Evolutionary conservation across 1,140 invertebrate species (phyloP), one percentile per base, ranked within the genome.

Genomic region (Papilio polytes): DNA sequence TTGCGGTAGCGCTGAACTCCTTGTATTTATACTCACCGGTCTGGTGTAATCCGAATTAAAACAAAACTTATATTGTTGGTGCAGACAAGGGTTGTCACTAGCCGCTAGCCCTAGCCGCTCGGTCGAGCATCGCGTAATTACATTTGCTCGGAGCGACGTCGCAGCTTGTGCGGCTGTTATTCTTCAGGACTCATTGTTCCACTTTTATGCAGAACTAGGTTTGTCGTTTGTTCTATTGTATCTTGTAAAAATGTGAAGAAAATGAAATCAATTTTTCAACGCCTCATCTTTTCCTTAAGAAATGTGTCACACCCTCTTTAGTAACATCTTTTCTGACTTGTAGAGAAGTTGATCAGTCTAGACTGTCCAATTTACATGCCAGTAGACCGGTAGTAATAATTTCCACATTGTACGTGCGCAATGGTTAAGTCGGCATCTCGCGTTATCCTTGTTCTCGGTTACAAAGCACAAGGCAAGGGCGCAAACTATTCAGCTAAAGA

Each of bases 1-100:
- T 78, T 81, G 83, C 85, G 86, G 85, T 85, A 85, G 87, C 89
- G 86, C 90, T 90, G 87, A 86, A 89, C 86, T 89, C 89, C 90
- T 91, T 91, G 88, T 89, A 91, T 91, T 92, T 92, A 92, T 83
- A 84, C 86, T 84, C 84, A 83, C 84, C 73, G 81, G 83, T 86
- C 84, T 85, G 83, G 84, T 88, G 86, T 90, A 91, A 90, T 90
- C 89, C 85, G 78, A 84, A 88, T 88, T 87, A 85, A 85, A 85
- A 87, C 84, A 83, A 86, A 87, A 89, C 85, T 85, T 87, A 80
- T 82, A 85, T 80, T 84, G 81, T 79, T 86, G 80, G 59, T 72
- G 80, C 31, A 79, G 59, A 22, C 56, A 10, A 79, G 51, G 51
- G 13, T 70, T 31, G 22, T 36, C 26, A 31, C 63, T 70, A 36